phyloP scores from a whole-genome alignment of 2,888 invertebrate genomes.

The Stramonita haemastoma region DNA sequence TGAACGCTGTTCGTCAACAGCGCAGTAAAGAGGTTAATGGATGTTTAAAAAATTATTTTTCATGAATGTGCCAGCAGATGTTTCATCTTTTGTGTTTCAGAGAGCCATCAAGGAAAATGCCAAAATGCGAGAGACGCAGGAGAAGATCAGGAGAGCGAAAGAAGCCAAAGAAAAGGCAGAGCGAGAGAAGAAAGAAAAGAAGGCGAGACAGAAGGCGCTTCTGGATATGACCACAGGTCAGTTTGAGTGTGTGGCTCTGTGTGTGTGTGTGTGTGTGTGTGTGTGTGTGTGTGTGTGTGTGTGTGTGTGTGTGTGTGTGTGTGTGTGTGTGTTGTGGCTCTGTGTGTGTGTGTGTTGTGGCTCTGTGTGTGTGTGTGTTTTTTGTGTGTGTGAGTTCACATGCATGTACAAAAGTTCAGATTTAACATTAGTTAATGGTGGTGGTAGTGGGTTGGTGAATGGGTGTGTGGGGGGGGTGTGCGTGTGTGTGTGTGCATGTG shows the following conservation, averaged over 20 bases:
- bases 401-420: too few species aligned
- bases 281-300: background rate
- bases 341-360: background rate
- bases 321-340: background rate
- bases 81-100: conserved; percentile 76
- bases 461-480: too few species aligned
- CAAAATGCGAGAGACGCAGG: conserved; percentile 88
- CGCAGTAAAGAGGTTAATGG: too few species aligned
- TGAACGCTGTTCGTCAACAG: too few species aligned
- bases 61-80: background rate
- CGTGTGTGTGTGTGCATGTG: too few species aligned
- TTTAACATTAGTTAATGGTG: too few species aligned
- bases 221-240: conserved; percentile 91
- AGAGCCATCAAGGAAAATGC: conserved; percentile 90
- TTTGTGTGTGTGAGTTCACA: background rate
- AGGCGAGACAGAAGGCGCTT: conserved; percentile 81
- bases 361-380: too few species aligned
- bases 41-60: background rate
- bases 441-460: too few species aligned
- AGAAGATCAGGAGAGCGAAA: conserved; percentile 88
- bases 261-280: conserved; percentile 9
- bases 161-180: conserved; percentile 92
- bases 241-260: conserved; percentile 11
- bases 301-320: background rate
- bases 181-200: conserved; percentile 85